phyloP scores from a whole-genome alignment of 2,113 vertebrate genomes.

The Pholis gunnellus region DNA sequence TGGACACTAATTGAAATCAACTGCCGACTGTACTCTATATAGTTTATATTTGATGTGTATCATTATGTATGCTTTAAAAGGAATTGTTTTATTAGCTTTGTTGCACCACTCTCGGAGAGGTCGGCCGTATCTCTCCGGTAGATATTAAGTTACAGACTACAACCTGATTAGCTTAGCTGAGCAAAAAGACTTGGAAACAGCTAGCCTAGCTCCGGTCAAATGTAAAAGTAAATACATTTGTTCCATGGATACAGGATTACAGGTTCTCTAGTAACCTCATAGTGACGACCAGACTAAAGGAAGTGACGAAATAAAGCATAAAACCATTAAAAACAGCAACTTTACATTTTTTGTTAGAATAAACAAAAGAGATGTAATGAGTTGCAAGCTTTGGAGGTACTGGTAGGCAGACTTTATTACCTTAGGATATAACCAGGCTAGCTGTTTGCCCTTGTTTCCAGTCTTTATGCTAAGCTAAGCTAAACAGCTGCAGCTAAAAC shows the following conservation, averaged over 20 bases:
- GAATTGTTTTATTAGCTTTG: not conserved
- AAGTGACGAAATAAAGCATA: not conserved
- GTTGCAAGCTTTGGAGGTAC: not conserved
- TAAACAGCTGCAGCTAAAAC: not conserved
- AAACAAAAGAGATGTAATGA: not conserved
- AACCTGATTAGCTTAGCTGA: not conserved
- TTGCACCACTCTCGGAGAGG: too few relatives aligned
- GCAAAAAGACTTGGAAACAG: not conserved
- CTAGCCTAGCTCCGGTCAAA: not conserved
- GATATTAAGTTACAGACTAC: too few relatives aligned
- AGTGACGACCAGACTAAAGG: too few relatives aligned
- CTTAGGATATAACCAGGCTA: not conserved
- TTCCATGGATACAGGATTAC: too few relatives aligned
- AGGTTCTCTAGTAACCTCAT: not conserved
- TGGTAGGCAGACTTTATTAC: not conserved
- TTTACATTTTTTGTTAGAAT: not conserved
- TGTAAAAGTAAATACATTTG: too few relatives aligned
- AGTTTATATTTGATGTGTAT: not conserved
- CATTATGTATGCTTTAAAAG: not conserved
- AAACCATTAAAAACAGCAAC: not conserved
- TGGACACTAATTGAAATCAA: not conserved
- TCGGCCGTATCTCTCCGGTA: too few relatives aligned
- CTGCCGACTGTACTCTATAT: not conserved
- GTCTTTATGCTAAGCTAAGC: not conserved
- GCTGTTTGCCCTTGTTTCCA: not conserved